Percentiles rank a stretch among this genome's conserved stretches.
Evolutionary conservation across 2,113 vertebrate species (phyloP).

Genomic region (Semicossyphus pulcher): DNA sequence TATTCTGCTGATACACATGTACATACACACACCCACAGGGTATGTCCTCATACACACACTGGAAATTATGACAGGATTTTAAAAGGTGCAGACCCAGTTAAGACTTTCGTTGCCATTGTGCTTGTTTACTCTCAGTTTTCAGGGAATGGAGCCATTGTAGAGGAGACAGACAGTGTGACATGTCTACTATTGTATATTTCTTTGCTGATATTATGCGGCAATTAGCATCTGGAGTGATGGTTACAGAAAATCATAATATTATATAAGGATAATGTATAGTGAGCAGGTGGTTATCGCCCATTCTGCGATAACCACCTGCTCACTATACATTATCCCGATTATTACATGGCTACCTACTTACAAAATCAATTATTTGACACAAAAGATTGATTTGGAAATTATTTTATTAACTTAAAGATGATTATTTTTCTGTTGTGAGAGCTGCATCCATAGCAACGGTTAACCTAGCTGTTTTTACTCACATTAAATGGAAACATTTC

Average conservation of each 20-base stretch:
- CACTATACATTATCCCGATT: too few relatives aligned
- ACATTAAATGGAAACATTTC: too few relatives aligned
- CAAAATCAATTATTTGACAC: too few relatives aligned
- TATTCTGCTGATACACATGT: neutral
- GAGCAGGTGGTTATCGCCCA: too few relatives aligned
- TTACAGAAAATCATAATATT: neutral
- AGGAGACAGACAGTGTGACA: neutral
- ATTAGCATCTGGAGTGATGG: constrained; percentile 5
- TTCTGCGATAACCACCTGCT: too few relatives aligned
- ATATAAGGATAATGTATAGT: too few relatives aligned
- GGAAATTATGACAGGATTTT: constrained; percentile 17
- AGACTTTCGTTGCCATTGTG: constrained; percentile 7
- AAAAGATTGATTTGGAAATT: too few relatives aligned
- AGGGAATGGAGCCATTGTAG: neutral
- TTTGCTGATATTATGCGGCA: neutral
- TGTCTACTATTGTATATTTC: neutral
- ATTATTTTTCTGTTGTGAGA: too few relatives aligned
- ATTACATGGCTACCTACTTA: too few relatives aligned
- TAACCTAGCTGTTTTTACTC: too few relatives aligned
- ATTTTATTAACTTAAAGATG: too few relatives aligned
- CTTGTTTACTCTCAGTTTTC: neutral
- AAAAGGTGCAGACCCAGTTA: constrained; percentile 17
- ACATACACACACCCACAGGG: neutral
- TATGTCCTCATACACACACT: neutral
- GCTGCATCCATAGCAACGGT: too few relatives aligned